Conservation (phyloP, 2,888 invertebrate species). For the Brenthis hecate region DNA sequence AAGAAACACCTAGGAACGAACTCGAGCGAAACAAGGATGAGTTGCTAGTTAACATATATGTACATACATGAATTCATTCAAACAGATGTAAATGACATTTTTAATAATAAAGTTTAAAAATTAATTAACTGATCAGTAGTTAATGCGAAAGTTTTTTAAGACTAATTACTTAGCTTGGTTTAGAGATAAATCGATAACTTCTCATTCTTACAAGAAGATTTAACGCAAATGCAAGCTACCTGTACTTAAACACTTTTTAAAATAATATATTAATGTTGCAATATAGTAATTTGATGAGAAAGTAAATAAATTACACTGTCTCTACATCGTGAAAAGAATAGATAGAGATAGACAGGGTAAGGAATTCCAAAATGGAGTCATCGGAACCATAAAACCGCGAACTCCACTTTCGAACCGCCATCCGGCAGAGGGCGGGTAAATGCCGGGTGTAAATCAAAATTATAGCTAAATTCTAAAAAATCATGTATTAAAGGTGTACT, state of each 20-base stretch:
- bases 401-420: constrained; percentile 37
- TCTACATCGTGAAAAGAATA: constrained; percentile 1
- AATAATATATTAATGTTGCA: neutral
- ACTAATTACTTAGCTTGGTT: constrained; percentile 1
- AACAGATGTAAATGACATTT: too few relatives aligned
- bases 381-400: constrained; percentile 45
- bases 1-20: too few relatives aligned
- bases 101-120: neutral
- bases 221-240: constrained; percentile 1
- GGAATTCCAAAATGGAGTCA: constrained; percentile 47
- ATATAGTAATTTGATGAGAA: neutral
- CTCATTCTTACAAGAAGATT: constrained; percentile 15
- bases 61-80: too few relatives aligned
- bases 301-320: neutral
- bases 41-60: too few relatives aligned
- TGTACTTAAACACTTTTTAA: neutral
- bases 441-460: constrained; percentile 21
- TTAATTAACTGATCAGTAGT: neutral
- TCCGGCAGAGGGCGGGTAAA: constrained; percentile 45
- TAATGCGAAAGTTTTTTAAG: neutral
- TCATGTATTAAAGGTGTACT: neutral
- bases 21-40: too few relatives aligned
- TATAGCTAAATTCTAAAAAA: neutral
- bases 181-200: constrained; percentile 11
- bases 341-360: constrained; percentile 25